Percentiles rank a stretch among this genome's conserved stretches.
Conservation (phyloP, 2,888 invertebrate species). For the Seladonia tumulorum region DNA sequence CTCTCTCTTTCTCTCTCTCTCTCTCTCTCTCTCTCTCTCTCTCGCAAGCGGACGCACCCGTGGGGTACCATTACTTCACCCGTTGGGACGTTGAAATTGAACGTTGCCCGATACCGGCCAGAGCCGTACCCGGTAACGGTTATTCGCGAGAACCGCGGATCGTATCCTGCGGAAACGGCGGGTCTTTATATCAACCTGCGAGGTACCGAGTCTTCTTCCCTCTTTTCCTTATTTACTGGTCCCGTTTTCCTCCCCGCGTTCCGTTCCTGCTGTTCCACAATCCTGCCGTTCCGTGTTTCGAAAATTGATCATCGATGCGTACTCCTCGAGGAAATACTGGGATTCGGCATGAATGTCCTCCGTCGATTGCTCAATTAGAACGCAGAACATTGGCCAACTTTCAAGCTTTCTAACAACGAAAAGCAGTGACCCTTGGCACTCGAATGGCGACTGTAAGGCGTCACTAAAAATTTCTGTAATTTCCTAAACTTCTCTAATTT, state of each 20-base stretch:
- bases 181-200: conserved; percentile 75
- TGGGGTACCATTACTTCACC: conserved; percentile 64
- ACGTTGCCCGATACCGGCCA: conserved; percentile 67
- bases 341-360: conserved; percentile 48
- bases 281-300: conserved; percentile 42
- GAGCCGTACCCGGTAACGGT: conserved; percentile 73
- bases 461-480: too few relatives aligned
- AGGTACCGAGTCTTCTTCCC: conserved; percentile 67
- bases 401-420: neutral
- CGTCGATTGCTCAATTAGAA: neutral
- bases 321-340: conserved; percentile 72
- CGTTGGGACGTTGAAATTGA: conserved; percentile 65
- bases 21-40: neutral
- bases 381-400: neutral
- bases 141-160: conserved; percentile 69
- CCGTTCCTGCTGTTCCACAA: conserved; percentile 12
- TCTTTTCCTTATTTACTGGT: conserved; percentile 46
- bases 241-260: neutral
- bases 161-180: conserved; percentile 79
- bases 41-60: conserved; percentile 57
- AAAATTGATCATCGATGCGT: conserved; percentile 72
- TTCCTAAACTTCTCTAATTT: too few relatives aligned
- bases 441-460: too few relatives aligned
- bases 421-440: too few relatives aligned
- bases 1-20: neutral